Base-by-base conservation (phyloP, 2,888 invertebrate genomes). In the Drosophila buzzatii region DNA sequence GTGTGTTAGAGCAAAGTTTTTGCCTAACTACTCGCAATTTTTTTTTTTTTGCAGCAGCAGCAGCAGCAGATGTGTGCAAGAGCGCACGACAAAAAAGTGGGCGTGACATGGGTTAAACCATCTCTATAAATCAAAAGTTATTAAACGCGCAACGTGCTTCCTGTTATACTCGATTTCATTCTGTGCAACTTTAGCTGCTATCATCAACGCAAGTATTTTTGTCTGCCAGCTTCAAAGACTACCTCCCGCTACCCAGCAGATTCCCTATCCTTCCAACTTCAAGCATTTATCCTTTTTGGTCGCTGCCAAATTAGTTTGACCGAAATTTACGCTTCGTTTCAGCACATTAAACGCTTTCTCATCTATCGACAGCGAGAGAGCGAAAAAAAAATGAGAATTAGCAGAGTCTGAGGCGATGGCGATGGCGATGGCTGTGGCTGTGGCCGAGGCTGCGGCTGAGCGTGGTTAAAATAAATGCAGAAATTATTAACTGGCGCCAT, bases 81-180 rank as follows among this genome's bases (percentile, higher is more conserved):
- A 9, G 14, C 27, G 3, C 23, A 56, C 1, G 8, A 37, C 12
- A 58, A 18, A 53, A 68, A 65, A 37, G 18, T 18, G 66, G 65
- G 42, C 27, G 59, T 49, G 31, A 0, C 47, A 14, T 16, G 52
- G 59, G 47, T 56, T 62, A 60, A 64, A 49, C 55, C 69, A 44
- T 23, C 51, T 42, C 49, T 41, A 86, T 82, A 84, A 84, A 89
- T 87, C 88, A 76, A 73, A 82, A 87, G 79, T 84, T 84, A 89
- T 89, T 84, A 84, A 87, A 87, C 85, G 80, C 72, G 68, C 76
- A 82, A 85, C 90, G 73, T 84, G 85, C 76, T 76, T 53, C 41
- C 55, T 27, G 62, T 73, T 59, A 42, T 61, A 70, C 76, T 76
- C 70, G 49, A 77, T 86, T 85, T 77, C 68, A 44, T 23, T 23